Evolutionary conservation across 1,140 invertebrate genomes (phyloP), one percentile per base, ranked within the genome.

Genomic region (Drosophila kurseongensis): DNA sequence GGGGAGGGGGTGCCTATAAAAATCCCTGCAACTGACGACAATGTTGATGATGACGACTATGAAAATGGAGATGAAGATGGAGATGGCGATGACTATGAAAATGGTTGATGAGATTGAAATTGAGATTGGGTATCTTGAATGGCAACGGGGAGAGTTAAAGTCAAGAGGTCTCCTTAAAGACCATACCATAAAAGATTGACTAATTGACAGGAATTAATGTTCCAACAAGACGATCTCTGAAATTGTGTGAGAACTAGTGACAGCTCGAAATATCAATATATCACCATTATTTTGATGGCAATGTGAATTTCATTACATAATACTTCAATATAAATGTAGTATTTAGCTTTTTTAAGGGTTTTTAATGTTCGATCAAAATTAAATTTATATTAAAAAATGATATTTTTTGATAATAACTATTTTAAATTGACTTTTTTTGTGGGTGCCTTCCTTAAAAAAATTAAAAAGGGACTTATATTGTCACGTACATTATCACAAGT

Each of bases 21-120:
- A 78, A 78, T 78, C 75, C 57, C 66, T 80, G 62, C 58, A 68
- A 71, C 73, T 67, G 48, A 75, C 54, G 67, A 78, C 67, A 62
- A 66, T 69, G 52, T 59, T 56, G 63, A 71, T 54, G 59, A 75
- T 58, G 73, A 52, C 59, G 77, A 80, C 61, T 75, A 63, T 61
- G 61, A 86, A 77, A 68, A 77, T 76, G 62, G 48, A 67, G 62
- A 76, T 73, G 71, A 54, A 52, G 50, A 76, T 60, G 62, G 13
- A 35, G 48, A 72, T 73, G 73, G 10, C 36, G 67, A 60, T 65
- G 56, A 27, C 61, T 48, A 55, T 72, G 56, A 69, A 69, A 63
- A 71, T 65, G 60, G 60, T 44, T 63, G 60, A 44, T 55, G 48
- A 68, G 48, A 65, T 68, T 42, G 13, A 68, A 44, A 38, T 65